Evolutionary conservation across 2,797 vertebrate species (phyloP).

Genomic region (Hemitrygon akajei): DNA sequence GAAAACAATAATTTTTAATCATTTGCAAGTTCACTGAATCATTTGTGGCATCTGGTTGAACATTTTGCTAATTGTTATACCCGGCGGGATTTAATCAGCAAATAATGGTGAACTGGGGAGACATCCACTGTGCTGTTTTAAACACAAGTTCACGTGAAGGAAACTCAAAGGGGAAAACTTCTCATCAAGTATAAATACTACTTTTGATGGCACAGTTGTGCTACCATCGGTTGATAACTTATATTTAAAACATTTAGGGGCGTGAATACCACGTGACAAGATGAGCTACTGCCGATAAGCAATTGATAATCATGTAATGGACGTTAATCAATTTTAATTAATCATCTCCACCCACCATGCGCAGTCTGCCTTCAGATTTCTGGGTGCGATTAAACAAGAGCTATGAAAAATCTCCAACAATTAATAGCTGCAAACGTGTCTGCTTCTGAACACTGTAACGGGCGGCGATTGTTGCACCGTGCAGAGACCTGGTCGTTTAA

Average conservation of each 20-base stretch:
- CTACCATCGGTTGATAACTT: background rate
- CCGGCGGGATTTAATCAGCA: background rate
- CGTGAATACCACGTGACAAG: background rate
- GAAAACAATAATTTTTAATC: background rate
- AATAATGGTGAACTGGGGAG: background rate
- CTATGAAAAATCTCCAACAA: background rate
- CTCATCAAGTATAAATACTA: too few species aligned
- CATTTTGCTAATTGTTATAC: background rate
- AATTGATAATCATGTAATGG: background rate
- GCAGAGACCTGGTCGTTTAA: background rate
- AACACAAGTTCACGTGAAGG: background rate
- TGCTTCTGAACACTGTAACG: background rate
- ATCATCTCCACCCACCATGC: background rate
- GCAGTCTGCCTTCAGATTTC: background rate
- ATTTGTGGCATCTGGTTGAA: background rate
- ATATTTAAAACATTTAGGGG: background rate
- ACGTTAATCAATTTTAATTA: background rate
- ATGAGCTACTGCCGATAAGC: too few species aligned
- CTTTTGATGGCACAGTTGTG: too few species aligned
- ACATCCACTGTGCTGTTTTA: background rate
- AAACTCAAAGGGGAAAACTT: background rate
- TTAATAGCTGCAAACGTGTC: background rate
- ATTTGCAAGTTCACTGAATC: background rate
- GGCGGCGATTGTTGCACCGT: background rate
- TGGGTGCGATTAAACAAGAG: background rate